Percentiles rank a stretch among this genome's conserved stretches.
phyloP scores from a whole-genome alignment of 2,797 vertebrate species.

The Danio choprae region DNA sequence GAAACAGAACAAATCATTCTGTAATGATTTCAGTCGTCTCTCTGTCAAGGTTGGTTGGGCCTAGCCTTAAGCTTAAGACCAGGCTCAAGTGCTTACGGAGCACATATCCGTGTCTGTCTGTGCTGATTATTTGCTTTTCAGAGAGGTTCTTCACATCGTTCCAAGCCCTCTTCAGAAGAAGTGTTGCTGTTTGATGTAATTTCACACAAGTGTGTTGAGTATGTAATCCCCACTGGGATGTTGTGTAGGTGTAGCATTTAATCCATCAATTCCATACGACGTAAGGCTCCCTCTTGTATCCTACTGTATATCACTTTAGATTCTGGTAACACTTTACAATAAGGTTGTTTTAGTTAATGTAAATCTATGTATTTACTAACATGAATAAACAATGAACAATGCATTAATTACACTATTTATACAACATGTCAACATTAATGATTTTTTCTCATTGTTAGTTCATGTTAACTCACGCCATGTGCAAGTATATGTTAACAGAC shows the following conservation, averaged over 20 bases:
- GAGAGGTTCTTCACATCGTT: background rate
- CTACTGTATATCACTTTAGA: background rate
- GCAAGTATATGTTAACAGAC: no score
- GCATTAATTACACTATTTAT: no score
- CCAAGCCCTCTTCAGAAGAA: background rate
- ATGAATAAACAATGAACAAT: no score
- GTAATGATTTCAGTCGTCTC: background rate
- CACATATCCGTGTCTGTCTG: background rate
- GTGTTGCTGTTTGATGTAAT: background rate
- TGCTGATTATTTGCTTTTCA: background rate
- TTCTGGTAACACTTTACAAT: background rate
- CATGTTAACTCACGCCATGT: no score
- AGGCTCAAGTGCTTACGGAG: background rate
- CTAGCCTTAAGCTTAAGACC: background rate
- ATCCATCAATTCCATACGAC: background rate
- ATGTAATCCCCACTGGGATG: background rate
- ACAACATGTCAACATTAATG: no score
- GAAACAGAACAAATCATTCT: conserved; percentile 24
- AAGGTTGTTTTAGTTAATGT: no score
- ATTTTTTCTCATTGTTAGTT: no score
- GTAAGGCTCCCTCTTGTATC: background rate
- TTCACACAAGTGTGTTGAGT: conserved; percentile 1
- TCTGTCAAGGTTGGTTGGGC: conserved; percentile 30
- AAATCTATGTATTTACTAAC: no score
- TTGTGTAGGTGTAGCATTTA: conserved; percentile 13